A percentile compares a stretch with the other conserved stretches of the same genome.
phyloP scores from a whole-genome alignment of 2,888 invertebrate genomes.

The Andrena trimmerana region DNA sequence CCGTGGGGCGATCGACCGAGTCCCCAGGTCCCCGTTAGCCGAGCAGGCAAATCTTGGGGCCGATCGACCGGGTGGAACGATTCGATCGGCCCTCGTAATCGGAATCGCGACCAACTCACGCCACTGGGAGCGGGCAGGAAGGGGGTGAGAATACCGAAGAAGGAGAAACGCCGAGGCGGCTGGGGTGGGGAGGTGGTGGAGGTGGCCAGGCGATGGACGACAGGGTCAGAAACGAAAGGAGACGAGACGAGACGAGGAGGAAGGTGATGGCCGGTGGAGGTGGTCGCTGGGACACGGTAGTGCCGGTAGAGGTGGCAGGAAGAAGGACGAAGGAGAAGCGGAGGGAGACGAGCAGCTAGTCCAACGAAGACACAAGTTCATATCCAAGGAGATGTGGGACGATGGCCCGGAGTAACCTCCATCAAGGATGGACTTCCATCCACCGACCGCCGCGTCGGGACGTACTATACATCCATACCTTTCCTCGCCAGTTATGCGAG shows the following conservation, averaged over 20 bases:
- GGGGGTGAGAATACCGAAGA: constrained; percentile 50
- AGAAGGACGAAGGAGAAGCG: constrained; percentile 73
- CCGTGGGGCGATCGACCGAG: background rate
- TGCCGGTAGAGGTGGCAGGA: constrained; percentile 64
- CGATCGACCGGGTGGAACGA: constrained; percentile 14
- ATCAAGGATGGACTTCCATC: constrained; percentile 84
- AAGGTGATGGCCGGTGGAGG: constrained; percentile 29
- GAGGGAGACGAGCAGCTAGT: constrained; percentile 71
- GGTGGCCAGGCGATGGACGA: constrained; percentile 19
- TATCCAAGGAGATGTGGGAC: constrained; percentile 84
- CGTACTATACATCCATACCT: constrained; percentile 67
- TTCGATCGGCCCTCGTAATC: constrained; percentile 28
- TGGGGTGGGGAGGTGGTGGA: constrained; percentile 25
- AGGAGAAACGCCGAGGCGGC: constrained; percentile 51
- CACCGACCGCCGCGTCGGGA: constrained; percentile 65
- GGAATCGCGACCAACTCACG: constrained; percentile 39
- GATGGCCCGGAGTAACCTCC: constrained; percentile 84
- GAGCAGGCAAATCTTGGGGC: background rate
- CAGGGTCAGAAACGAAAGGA: constrained; percentile 33
- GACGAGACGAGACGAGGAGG: constrained; percentile 42
- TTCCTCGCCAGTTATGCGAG: constrained; percentile 69
- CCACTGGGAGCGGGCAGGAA: constrained; percentile 12
- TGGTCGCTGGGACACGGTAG: constrained; percentile 46
- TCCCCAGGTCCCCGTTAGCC: constrained; percentile 18
- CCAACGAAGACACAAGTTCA: constrained; percentile 82